phyloP scores from a whole-genome alignment of 2,797 vertebrate genomes.

The Arctocebus calabarensis region DNA sequence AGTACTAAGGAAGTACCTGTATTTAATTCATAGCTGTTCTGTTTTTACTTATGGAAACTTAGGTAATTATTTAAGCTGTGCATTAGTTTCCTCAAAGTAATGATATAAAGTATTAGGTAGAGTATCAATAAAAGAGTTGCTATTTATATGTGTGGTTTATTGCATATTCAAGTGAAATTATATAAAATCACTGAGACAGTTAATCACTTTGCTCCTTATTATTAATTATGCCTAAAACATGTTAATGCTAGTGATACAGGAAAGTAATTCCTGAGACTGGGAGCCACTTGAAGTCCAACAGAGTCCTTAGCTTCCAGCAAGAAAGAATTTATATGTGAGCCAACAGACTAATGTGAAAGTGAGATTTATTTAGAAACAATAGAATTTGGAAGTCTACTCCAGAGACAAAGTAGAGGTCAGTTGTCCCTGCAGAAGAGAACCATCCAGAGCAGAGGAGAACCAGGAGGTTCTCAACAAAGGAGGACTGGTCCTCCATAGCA shows the following conservation, averaged over 20 bases:
- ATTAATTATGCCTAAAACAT: not conserved
- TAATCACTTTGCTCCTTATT: not conserved
- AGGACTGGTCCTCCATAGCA: too few relatives aligned
- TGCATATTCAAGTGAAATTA: not conserved
- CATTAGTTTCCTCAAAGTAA: not conserved
- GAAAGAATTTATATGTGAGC: too few relatives aligned
- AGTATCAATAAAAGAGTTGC: not conserved
- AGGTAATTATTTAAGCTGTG: not conserved
- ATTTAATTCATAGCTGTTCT: not conserved
- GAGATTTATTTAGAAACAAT: too few relatives aligned
- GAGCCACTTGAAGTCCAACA: too few relatives aligned
- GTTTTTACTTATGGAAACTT: not conserved
- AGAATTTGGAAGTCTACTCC: too few relatives aligned
- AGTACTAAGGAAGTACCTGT: not conserved
- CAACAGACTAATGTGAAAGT: too few relatives aligned
- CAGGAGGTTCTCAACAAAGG: too few relatives aligned
- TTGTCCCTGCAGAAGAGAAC: too few relatives aligned
- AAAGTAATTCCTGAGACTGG: too few relatives aligned
- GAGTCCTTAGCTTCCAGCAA: too few relatives aligned
- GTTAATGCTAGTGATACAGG: not conserved
- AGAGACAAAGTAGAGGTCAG: too few relatives aligned
- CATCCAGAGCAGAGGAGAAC: too few relatives aligned
- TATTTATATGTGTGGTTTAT: not conserved
- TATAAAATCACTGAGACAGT: not conserved
- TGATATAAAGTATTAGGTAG: not conserved